Evolutionary conservation across 2,797 vertebrate species (phyloP), one percentile per base, ranked within the genome.

Genomic region (Enteromius trimaculatus): DNA sequence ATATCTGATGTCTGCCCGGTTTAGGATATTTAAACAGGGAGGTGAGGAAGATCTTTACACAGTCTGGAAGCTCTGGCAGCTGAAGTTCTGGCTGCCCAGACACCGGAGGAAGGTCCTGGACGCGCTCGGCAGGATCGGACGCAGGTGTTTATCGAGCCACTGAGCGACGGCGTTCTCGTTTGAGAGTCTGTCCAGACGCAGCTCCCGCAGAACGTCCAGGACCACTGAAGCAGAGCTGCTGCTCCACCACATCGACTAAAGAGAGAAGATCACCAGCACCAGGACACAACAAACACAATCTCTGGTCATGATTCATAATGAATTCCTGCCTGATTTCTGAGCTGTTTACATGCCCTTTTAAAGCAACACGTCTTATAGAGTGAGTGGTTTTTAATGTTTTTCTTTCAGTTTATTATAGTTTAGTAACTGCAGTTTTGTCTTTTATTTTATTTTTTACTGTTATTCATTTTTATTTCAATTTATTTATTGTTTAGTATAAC

Each of bases 41-140:
- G 29, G 26, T 44, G 34, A 69, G 34, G 3, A 31, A 3, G 29
- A 26, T 29, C 11, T 58, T 79, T 89, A 95, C 94, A 94, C 89
- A 16, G 87, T 87, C 76, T 93, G 94, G 89, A 93, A 94, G 2
- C 92, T 88, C 19, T 82, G 80, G 81, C 94, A 95, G 92, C 90
- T 94, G 86, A 94, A 81, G 85, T 93, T 93, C 74, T 81, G 91
- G 70, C 11, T 49, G 84, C 79, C 87, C 80, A 95, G 83, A 80
- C 94, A 95, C 66, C 16, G 80, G 72, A 94, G 86, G 42, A 95
- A 94, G 1, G 31, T 55, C 39, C 4, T 70, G 0, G 94, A 94
- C 0, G 90, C 88, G 0, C 17, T 85, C 0, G 93, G 87, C 83
- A 95, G 87, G 84, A 95, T 89, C 2, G 7, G 4, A 0, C 85